Evolutionary conservation across 2,113 vertebrate genomes (phyloP), one percentile per base, ranked within the genome.

Genomic region (Mobula hypostoma): DNA sequence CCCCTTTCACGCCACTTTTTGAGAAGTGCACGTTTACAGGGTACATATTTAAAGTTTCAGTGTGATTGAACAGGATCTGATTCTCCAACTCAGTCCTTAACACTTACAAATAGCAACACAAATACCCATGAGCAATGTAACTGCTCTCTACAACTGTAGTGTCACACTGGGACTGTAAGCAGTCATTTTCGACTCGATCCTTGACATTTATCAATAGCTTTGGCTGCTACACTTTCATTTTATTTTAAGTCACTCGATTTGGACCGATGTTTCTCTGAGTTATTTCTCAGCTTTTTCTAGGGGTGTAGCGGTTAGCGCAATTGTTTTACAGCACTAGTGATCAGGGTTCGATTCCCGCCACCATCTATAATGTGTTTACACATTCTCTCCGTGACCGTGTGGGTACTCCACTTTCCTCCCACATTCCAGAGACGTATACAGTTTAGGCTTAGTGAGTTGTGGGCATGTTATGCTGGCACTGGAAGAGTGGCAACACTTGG

Each of bases 41-140:
- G 21, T n/a, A 32, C 63, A 66, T 90, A 66, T 93, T 74, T 40
- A 93, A 93, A 40, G 91, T 93, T 93, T 40, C 91, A 93, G 70
- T 76, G 36, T 93, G 70, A 93, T 5, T 27, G 19, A 56, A 29
- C 36, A 29, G 24, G 32, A 48, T 56, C 36, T 14, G 70, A 74
- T 14, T 48, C 70, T 74, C 91, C 70, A 93, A 68, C 48, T 93
- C 32, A 74, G 68, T 56, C 68, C 91, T 74, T 93, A 93, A 74
- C 70, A 56, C 48, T 93, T 40, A 93, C 32, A 93, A 93, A 93
- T 29, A 93, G 70, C 40, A 74, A 29, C 36, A 15, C 68, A 29
- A 76, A 27, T 27, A 74, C 68, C 70, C 17, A 36, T 27, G 70
- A 93, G 70, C 14, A 48, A 40, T 74, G 12, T 72, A 56, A 7